These are phyloP conservation scores for Trichogramma evanescens DNA, from an alignment of 2,888 invertebrate species.

Conservation along the genomic window DNA sequence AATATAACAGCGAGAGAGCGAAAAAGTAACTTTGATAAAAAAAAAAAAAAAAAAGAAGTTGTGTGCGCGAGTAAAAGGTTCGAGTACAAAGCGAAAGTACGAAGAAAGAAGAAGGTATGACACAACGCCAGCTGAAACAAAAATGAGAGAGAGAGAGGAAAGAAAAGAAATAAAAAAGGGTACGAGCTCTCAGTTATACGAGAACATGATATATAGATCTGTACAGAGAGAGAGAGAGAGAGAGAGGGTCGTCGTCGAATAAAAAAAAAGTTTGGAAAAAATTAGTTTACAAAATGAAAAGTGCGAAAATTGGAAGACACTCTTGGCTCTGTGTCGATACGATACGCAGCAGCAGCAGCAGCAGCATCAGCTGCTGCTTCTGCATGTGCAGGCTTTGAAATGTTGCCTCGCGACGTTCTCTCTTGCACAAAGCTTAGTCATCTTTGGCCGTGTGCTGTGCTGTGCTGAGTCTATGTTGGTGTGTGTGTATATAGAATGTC, in stretches of 20 bases:
- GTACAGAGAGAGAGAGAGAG: not conserved
- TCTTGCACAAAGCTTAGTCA: no score
- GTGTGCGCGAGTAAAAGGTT: not conserved
- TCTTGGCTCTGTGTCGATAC: no score
- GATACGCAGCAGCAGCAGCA: no score
- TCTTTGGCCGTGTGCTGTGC: no score
- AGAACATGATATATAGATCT: not conserved
- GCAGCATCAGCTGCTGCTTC: no score
- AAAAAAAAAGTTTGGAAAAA: no score
- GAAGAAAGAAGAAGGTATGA: not conserved
- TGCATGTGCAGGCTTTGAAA: no score
- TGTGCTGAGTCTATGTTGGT: no score
- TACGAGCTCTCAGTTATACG: not conserved
- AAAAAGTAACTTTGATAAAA: not conserved
- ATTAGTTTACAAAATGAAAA: no score
- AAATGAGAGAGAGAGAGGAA: not conserved
- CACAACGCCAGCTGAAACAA: not conserved
- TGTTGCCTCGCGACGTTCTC: no score
- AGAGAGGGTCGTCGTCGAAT: not conserved
- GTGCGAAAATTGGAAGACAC: no score
- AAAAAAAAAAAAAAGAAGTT: not conserved
- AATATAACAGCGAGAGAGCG: not conserved
- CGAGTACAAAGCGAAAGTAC: not conserved
- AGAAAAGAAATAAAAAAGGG: conserved; percentile 7
- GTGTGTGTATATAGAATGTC: no score